A percentile compares a stretch with the other conserved stretches of the same genome.
phyloP scores from a whole-genome alignment of 2,797 vertebrate species.

The Enteromius anoplus region DNA sequence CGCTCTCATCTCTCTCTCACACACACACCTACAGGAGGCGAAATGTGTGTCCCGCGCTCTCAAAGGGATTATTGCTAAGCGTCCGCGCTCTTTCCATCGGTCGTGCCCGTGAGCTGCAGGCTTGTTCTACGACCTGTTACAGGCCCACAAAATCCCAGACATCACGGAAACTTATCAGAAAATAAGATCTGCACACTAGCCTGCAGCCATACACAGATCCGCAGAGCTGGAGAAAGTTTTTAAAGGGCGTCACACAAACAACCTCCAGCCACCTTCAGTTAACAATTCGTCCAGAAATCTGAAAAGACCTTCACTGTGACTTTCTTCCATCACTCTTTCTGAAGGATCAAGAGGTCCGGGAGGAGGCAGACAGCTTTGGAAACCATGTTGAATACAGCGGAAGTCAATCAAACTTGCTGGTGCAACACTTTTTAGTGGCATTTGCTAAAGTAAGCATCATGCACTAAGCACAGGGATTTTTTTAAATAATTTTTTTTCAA shows the following conservation, averaged over 20 bases:
- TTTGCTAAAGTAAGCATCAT: slow-evolving; percentile 2
- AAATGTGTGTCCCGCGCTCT: slow-evolving; percentile 45
- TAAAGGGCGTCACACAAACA: slow-evolving; percentile 55
- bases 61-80: slow-evolving; percentile 58
- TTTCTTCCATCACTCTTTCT: slow-evolving; percentile 11
- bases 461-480: background rate
- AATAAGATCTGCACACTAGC: slow-evolving; percentile 61
- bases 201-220: slow-evolving; percentile 52
- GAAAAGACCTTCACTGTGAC: slow-evolving; percentile 39
- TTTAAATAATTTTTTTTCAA: background rate
- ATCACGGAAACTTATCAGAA: slow-evolving; percentile 60
- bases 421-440: background rate
- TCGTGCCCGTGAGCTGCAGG: slow-evolving; percentile 54
- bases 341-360: slow-evolving; percentile 3
- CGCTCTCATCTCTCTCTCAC: slow-evolving; percentile 1
- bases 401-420: background rate
- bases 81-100: slow-evolving; percentile 54
- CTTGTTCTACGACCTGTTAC: slow-evolving; percentile 58
- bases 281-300: slow-evolving; percentile 34
- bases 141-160: slow-evolving; percentile 53
- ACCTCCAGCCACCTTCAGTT: slow-evolving; percentile 35
- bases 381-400: slow-evolving; percentile 23
- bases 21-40: slow-evolving; percentile 18
- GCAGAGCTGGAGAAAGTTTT: slow-evolving; percentile 51
- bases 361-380: background rate